phyloP scores from a whole-genome alignment of 2,797 vertebrate species.

The Sphenopsis melanotis region DNA sequence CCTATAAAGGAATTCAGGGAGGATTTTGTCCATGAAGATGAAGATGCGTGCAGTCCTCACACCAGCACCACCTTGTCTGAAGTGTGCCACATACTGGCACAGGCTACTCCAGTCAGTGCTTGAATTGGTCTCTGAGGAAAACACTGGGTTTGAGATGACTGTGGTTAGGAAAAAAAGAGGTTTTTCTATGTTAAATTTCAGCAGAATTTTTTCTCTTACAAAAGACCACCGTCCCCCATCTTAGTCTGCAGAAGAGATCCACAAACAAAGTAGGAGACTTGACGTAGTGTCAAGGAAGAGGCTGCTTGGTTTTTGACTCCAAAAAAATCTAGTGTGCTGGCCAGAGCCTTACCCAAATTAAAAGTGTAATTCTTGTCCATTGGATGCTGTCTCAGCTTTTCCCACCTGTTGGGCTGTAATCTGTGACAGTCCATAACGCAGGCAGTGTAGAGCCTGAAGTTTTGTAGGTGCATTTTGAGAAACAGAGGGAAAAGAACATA shows the following conservation, averaged over 20 bases:
- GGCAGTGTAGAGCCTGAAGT: no score
- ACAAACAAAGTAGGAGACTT: not conserved
- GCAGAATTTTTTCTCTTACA: not conserved
- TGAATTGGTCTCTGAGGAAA: not conserved
- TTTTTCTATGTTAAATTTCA: not conserved
- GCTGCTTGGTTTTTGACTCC: not conserved
- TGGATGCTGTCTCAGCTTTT: not conserved
- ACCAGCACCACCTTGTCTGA: not conserved
- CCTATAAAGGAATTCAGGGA: not conserved
- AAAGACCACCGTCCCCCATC: not conserved
- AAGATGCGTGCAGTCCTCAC: not conserved
- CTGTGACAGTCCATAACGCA: not conserved
- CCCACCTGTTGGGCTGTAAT: not conserved
- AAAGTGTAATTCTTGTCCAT: not conserved
- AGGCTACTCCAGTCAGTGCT: not conserved
- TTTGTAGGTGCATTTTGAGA: not conserved
- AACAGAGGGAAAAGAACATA: not conserved
- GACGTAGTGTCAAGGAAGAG: not conserved
- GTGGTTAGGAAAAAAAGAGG: not conserved
- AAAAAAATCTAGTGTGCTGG: not conserved
- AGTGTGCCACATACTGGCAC: not conserved
- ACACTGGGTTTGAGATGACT: not conserved
- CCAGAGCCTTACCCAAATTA: not conserved
- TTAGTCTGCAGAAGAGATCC: not conserved
- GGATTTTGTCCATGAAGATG: not conserved